A percentile compares a stretch with the other conserved stretches of the same genome.
These are phyloP conservation scores for Zalophus californianus DNA, from an alignment of 2,797 vertebrate genomes.

Conservation along the genomic window DNA sequence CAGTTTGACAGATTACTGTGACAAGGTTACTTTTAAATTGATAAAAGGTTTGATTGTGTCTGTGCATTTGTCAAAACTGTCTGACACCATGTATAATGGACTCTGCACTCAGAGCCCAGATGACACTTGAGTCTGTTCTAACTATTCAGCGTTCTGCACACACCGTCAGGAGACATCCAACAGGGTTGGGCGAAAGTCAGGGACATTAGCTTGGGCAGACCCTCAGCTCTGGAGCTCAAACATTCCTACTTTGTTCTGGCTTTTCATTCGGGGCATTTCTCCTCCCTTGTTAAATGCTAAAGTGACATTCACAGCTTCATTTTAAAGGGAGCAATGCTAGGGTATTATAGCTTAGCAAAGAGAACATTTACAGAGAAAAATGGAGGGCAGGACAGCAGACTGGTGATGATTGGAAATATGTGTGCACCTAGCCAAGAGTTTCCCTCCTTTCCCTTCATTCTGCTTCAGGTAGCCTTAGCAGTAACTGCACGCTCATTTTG, in stretches of 20 bases:
- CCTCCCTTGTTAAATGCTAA: conserved; percentile 9
- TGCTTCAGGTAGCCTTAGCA: too few relatives aligned
- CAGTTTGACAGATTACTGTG: conserved; percentile 88
- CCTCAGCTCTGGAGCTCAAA: neutral
- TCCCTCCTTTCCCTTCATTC: neutral
- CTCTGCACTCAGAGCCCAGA: conserved; percentile 75
- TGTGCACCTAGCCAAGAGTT: rapidly evolving
- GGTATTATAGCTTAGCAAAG: neutral
- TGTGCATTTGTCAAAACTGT: conserved; percentile 88
- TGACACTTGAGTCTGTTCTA: conserved; percentile 70
- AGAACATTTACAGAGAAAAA: neutral
- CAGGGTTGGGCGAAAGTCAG: conserved; percentile 7
- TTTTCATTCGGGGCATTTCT: neutral
- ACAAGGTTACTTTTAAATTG: conserved; percentile 89
- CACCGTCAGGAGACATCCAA: neutral
- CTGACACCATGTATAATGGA: conserved; percentile 83
- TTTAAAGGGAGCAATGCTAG: neutral
- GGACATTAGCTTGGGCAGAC: conserved; percentile 28
- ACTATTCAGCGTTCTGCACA: neutral
- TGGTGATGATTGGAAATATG: neutral
- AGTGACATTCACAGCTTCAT: conserved; percentile 22
- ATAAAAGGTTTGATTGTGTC: conserved; percentile 89
- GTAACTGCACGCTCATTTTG: neutral
- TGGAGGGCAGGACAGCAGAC: too few relatives aligned
- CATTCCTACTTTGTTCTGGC: neutral